Percentiles rank a stretch among this genome's conserved stretches.
These are phyloP conservation scores for Telmatherina bonti DNA, from an alignment of 2,797 vertebrate genomes.

Conservation along the genomic window DNA sequence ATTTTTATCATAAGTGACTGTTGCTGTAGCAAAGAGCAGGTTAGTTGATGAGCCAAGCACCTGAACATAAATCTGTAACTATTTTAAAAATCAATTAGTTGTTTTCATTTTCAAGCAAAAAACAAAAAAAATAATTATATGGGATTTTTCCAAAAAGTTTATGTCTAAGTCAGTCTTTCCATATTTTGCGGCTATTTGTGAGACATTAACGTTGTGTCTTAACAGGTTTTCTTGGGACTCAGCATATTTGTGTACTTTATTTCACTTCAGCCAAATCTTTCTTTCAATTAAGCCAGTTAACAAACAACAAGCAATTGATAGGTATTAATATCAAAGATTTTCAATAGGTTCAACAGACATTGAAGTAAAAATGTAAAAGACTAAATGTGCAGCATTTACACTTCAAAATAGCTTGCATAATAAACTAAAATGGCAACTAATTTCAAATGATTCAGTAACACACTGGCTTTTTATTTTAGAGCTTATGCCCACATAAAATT, in stretches of 20 bases:
- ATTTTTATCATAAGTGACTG: not conserved
- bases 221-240: not conserved
- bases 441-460: not conserved
- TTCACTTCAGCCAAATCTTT: no score
- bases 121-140: not conserved
- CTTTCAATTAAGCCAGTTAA: no score
- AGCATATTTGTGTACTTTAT: no score
- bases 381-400: no score
- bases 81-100: not conserved
- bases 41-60: not conserved
- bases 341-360: not conserved
- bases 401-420: not conserved
- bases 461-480: not conserved
- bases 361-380: not conserved
- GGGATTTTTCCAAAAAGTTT: not conserved
- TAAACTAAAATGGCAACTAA: not conserved
- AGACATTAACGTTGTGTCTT: not conserved
- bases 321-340: not conserved
- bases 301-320: no score
- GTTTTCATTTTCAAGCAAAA: not conserved
- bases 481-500: not conserved
- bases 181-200: not conserved
- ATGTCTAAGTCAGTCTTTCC: not conserved
- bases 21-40: not conserved
- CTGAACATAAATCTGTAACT: not conserved